Percentiles rank a stretch among this genome's conserved stretches.
These are phyloP conservation scores for Dendrolimus houi DNA, from an alignment of 2,888 invertebrate genomes.

Conservation along the genomic window DNA sequence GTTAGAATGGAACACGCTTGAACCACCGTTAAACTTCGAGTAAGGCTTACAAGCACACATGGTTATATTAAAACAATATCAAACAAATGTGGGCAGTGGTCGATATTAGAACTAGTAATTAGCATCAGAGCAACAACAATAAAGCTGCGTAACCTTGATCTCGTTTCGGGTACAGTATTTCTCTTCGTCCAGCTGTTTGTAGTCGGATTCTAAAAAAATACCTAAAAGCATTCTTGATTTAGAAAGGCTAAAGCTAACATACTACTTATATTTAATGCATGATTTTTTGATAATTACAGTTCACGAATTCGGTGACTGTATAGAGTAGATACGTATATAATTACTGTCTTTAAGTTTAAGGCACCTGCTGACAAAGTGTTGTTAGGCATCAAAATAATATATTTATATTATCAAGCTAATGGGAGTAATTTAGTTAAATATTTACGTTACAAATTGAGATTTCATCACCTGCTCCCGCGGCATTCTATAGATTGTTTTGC, in stretches of 20 bases:
- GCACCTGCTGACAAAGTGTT: slow-evolving; percentile 13
- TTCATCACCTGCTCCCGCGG: slow-evolving; percentile 24
- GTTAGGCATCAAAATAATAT: slow-evolving; percentile 17
- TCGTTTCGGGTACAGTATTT: slow-evolving; percentile 33
- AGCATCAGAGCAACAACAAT: slow-evolving; percentile 51
- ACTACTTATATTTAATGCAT: slow-evolving; percentile 11
- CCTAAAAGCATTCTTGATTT: slow-evolving; percentile 18
- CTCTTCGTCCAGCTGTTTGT: slow-evolving; percentile 44
- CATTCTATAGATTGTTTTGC: slow-evolving; percentile 9
- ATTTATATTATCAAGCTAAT: slow-evolving; percentile 22
- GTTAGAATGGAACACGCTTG: no score
- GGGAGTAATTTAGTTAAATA: slow-evolving; percentile 29
- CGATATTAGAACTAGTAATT: slow-evolving; percentile 49
- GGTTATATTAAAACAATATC: slow-evolving; percentile 2
- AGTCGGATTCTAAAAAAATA: slow-evolving; percentile 26
- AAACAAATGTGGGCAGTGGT: slow-evolving; percentile 5
- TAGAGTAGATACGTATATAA: slow-evolving; percentile 8
- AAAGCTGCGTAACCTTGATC: slow-evolving; percentile 56
- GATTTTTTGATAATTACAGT: slow-evolving; percentile 13
- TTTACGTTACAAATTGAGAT: slow-evolving; percentile 26
- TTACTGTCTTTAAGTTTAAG: slow-evolving; percentile 20
- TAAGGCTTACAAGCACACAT: neutral
- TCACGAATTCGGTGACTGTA: slow-evolving; percentile 7
- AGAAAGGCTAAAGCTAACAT: slow-evolving; percentile 21
- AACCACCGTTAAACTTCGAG: no score